These are phyloP conservation scores for Hystrix cristata DNA, from an alignment of 2,113 vertebrate species.

Conservation along the genomic window DNA sequence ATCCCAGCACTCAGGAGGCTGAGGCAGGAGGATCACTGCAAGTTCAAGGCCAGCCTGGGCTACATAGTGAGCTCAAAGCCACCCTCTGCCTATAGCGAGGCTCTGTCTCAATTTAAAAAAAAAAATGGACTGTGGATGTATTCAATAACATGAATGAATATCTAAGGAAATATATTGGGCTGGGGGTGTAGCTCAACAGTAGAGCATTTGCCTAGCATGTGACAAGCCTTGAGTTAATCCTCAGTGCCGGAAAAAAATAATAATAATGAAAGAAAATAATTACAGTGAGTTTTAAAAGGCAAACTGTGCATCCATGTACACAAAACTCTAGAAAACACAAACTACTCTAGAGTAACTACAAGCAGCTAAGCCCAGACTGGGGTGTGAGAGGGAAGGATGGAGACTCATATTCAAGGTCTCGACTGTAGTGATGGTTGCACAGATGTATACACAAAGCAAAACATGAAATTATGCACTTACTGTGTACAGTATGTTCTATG, in stretches of 20 bases:
- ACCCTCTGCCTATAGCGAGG: no score
- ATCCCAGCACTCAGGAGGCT: no score
- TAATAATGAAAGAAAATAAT: background rate
- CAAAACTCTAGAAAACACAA: constrained; percentile 7
- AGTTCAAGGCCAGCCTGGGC: no score
- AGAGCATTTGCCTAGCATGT: background rate
- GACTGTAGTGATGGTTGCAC: background rate
- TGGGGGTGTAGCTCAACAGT: background rate
- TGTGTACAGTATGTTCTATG: background rate
- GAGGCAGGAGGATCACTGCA: no score
- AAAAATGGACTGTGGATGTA: background rate
- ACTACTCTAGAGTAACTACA: background rate
- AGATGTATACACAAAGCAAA: background rate
- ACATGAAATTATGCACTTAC: background rate
- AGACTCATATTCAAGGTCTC: background rate
- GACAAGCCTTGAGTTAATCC: background rate
- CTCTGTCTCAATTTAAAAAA: no score
- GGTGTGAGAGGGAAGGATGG: background rate
- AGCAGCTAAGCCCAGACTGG: background rate
- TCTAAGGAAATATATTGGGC: background rate
- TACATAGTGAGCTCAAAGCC: no score
- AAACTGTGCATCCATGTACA: background rate
- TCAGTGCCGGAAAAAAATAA: background rate
- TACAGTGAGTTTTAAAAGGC: background rate
- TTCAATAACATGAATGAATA: background rate